A percentile compares a stretch with the other conserved stretches of the same genome.
phyloP scores from a whole-genome alignment of 2,113 vertebrate genomes.

The Spilogale gracilis region DNA sequence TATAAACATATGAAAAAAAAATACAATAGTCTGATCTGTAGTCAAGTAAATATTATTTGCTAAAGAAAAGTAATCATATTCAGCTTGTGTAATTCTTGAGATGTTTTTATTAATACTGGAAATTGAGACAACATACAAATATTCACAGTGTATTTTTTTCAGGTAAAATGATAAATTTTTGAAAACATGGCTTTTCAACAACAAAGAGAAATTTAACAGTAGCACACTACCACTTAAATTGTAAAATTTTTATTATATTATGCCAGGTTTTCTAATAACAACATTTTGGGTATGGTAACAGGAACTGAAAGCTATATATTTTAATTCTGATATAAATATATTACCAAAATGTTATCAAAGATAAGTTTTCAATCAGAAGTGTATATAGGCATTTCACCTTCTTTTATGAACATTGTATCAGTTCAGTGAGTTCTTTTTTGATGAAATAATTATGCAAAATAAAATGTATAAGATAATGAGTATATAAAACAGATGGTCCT shows the following conservation, averaged over 20 bases:
- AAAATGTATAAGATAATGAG: constrained; percentile 46
- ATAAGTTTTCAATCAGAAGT: background rate
- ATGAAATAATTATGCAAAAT: constrained; percentile 29
- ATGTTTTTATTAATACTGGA: background rate
- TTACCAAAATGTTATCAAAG: background rate
- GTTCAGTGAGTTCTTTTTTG: constrained; percentile 23
- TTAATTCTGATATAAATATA: background rate
- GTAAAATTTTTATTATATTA: background rate
- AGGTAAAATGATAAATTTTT: background rate
- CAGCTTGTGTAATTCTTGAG: background rate
- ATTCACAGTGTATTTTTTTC: background rate
- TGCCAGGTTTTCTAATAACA: background rate
- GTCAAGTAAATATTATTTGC: background rate
- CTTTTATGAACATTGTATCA: background rate
- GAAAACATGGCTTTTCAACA: background rate
- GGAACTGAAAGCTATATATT: background rate
- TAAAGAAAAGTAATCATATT: background rate
- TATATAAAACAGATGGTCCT: constrained; percentile 60
- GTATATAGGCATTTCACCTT: background rate
- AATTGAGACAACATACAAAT: background rate
- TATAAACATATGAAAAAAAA: background rate
- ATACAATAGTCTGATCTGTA: background rate
- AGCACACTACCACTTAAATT: background rate
- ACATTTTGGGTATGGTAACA: background rate
- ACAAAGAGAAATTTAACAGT: background rate